Base-by-base conservation (phyloP, 2,797 vertebrate genomes). In the Etheostoma perlongum region DNA sequence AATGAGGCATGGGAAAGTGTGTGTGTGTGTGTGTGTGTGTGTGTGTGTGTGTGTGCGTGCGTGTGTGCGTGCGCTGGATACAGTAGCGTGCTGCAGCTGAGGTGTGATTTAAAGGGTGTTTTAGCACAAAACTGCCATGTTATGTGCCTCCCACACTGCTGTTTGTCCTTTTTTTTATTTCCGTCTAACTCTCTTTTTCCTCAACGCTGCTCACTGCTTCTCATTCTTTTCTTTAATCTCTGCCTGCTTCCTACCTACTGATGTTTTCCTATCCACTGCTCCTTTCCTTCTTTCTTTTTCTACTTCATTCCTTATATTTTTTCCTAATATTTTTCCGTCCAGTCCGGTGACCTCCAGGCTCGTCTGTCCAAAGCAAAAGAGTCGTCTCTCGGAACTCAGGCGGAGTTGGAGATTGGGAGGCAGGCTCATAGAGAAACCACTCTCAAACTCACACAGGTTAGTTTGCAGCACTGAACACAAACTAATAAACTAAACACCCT, bases 371-470 rank as follows among this genome's bases (percentile, higher is more conserved):
- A 97, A 80, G 95, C 92, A 11, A 96, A 96, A 0, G 96, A 96
- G 83, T 95, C 93, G 27, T 90, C 95, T 60, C 88, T 85, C 25
- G 91, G 93, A 60, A 90, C 95, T 60, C 95, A 96, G 86, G 96
- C 96, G 77, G 96, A 97, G 85, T 94, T 96, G 48, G 93, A 95
- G 0, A 94, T 95, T 85, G 96, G 97, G 86, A 95, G 89, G 71
- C 95, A 95, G 79, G 91, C 95, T 42, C 95, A 95, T 73, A 95
- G 93, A 83, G 96, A 97, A 0, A 95, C 95, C 76, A 94, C 94
- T 85, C 85, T 97, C 82, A 94, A 91, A 88, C 95, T 92, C 48
- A 72, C 78, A 53, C 88, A 90, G 87, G 92, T 93, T 60, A 13
- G 89, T 81, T 59, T 78, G 21, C 15, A 19, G 0, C 42, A 19